phyloP scores from a whole-genome alignment of 2,113 vertebrate species.

The Notarius quadriscutis region DNA sequence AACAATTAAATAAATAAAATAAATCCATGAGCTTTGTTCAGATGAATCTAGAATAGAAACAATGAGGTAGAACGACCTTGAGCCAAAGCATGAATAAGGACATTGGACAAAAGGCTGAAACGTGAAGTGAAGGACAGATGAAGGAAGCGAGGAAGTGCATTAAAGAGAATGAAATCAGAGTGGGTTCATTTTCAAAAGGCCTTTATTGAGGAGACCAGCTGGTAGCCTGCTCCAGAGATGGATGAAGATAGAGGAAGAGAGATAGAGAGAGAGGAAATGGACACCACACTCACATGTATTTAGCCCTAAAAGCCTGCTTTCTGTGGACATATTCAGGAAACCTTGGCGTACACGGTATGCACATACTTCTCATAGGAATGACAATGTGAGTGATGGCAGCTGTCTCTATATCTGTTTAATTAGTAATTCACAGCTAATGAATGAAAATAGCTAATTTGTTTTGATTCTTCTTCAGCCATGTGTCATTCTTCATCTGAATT shows the following conservation, averaged over 20 bases:
- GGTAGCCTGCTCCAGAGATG: conserved; percentile 32
- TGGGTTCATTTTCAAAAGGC: conserved; percentile 18
- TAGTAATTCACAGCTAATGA: conserved; percentile 14
- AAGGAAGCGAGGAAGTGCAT: conserved; percentile 1
- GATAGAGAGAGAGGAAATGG: conserved; percentile 14
- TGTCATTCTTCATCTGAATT: neutral
- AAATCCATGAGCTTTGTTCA: conserved; percentile 35
- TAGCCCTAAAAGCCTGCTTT: conserved; percentile 12
- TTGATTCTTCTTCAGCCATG: neutral
- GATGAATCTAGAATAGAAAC: conserved; percentile 16
- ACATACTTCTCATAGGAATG: neutral
- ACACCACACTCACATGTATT: conserved; percentile 17
- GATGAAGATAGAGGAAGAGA: conserved; percentile 11
- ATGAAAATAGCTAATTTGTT: conserved; percentile 21
- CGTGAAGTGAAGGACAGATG: neutral
- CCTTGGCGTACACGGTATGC: neutral
- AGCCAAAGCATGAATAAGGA: neutral
- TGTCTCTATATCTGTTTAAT: conserved; percentile 32
- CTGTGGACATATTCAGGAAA: neutral
- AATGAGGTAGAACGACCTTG: conserved; percentile 5
- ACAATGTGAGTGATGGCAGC: conserved; percentile 45
- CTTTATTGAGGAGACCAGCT: conserved; percentile 34
- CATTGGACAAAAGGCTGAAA: neutral
- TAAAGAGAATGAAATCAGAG: conserved; percentile 26
- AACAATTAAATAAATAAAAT: conserved; percentile 18